phyloP scores from a whole-genome alignment of 2,888 invertebrate genomes.

The Galerucella pusilla region DNA sequence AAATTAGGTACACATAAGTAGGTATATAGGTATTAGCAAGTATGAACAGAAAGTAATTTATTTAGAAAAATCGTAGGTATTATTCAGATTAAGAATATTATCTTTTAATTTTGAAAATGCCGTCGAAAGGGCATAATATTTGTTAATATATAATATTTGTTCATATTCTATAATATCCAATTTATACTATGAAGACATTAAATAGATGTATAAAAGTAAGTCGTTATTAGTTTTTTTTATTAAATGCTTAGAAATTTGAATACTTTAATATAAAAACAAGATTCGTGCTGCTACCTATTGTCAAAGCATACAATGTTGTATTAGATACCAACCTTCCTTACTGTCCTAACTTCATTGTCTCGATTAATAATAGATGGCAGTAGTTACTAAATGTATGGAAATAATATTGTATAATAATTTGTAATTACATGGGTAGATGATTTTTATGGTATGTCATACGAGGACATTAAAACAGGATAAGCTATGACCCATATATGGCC shows the following conservation, averaged over 20 bases:
- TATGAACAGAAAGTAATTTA: too few relatives aligned
- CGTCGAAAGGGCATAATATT: neutral
- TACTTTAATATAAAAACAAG: neutral
- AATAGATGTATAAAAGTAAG: too few relatives aligned
- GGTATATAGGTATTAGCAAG: too few relatives aligned
- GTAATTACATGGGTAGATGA: too few relatives aligned
- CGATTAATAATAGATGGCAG: neutral
- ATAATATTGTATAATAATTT: too few relatives aligned
- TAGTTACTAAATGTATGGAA: neutral
- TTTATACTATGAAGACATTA: neutral
- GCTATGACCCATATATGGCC: too few relatives aligned
- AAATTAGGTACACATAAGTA: neutral
- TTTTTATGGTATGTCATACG: too few relatives aligned
- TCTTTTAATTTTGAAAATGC: neutral
- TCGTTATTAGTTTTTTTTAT: neutral
- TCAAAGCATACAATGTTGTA: neutral
- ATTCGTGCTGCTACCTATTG: neutral
- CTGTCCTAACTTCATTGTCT: neutral
- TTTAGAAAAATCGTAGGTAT: too few relatives aligned
- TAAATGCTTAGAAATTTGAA: neutral
- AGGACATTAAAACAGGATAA: too few relatives aligned
- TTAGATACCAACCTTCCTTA: neutral
- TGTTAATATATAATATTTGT: neutral
- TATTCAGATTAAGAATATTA: neutral
- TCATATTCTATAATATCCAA: neutral